Evolutionary conservation across 2,888 invertebrate genomes (phyloP).

Genomic region (Stegophylla sp.): DNA sequence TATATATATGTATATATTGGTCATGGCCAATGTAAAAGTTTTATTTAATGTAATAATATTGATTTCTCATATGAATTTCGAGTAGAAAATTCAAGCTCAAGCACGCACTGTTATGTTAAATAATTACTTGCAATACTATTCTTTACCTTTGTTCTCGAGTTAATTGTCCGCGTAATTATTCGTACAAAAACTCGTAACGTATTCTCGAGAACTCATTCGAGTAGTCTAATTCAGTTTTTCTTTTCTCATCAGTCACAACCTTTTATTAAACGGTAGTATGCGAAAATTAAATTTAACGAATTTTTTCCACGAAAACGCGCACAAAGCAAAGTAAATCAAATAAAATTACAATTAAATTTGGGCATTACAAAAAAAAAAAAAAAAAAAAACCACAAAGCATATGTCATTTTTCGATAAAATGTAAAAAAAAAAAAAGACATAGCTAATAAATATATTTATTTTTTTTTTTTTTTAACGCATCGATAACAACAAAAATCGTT

Average conservation of each 20-base stretch:
- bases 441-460: too few relatives aligned
- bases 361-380: too few relatives aligned
- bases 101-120: slow-evolving; percentile 4
- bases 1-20: too few relatives aligned
- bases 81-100: neutral
- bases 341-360: too few relatives aligned
- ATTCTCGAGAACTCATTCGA: neutral
- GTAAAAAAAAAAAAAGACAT: too few relatives aligned
- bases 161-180: slow-evolving; percentile 23
- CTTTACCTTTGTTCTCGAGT: slow-evolving; percentile 2
- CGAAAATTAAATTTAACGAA: neutral
- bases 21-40: neutral
- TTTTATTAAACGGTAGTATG: slow-evolving; percentile 9
- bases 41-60: neutral
- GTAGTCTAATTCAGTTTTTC: neutral
- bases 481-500: too few relatives aligned
- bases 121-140: too few relatives aligned
- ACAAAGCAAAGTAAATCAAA: too few relatives aligned
- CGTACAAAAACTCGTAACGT: neutral
- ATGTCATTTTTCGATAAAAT: too few relatives aligned
- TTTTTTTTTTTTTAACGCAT: too few relatives aligned
- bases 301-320: neutral
- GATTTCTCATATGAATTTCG: neutral
- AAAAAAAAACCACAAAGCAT: too few relatives aligned
- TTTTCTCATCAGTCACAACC: neutral